phyloP scores from a whole-genome alignment of 2,113 vertebrate species.

The Donacobius atricapilla region DNA sequence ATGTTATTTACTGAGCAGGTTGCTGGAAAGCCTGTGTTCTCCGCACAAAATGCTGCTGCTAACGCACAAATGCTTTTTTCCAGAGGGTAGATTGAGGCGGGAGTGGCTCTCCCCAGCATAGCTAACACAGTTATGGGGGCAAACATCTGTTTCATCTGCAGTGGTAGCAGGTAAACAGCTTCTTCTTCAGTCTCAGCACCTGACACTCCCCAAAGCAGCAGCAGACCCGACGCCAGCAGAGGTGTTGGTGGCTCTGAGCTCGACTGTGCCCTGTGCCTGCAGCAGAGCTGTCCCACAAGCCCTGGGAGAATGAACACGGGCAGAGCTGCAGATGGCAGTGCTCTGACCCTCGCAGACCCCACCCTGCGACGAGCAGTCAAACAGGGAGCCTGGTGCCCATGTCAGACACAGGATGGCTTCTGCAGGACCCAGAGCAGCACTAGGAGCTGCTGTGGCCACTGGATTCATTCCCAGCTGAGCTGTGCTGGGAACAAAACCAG shows the following conservation, averaged over 20 bases:
- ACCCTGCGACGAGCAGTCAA: neutral
- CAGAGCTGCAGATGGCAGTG: neutral
- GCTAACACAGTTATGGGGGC: neutral
- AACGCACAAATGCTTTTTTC: neutral
- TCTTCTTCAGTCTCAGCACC: neutral
- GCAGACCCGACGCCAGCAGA: neutral
- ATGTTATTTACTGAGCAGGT: constrained; percentile 21
- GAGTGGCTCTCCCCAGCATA: neutral
- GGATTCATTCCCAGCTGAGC: neutral
- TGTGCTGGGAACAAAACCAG: neutral
- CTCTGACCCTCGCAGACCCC: neutral
- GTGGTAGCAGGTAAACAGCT: neutral
- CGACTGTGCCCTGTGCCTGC: neutral
- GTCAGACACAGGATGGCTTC: fast-evolving
- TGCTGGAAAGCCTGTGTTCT: neutral
- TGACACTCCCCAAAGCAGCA: neutral
- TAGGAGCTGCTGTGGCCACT: neutral
- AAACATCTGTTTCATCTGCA: neutral
- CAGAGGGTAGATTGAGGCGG: neutral
- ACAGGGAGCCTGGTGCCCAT: neutral
- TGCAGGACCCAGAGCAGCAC: neutral
- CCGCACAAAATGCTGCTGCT: neutral
- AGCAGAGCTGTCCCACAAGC: neutral
- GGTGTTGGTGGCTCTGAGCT: neutral
- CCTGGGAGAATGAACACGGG: neutral